phyloP scores from a whole-genome alignment of 2,888 invertebrate genomes.

The Bombylius discolor region DNA sequence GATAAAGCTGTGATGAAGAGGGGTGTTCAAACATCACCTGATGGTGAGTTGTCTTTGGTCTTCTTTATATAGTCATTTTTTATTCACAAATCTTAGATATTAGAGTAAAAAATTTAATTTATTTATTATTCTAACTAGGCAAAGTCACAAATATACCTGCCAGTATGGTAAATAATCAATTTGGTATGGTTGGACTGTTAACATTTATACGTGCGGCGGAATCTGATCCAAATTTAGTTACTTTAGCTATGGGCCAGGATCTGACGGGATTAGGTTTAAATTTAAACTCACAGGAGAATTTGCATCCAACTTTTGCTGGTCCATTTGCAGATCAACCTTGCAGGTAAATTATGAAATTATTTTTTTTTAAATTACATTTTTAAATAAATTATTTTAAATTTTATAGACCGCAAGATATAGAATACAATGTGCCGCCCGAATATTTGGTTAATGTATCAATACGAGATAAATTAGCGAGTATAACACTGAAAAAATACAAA shows the following conservation, averaged over 20 bases:
- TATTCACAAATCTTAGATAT: background rate
- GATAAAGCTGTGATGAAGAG: slow-evolving; percentile 46
- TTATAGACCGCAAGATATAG: slow-evolving; percentile 90
- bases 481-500: slow-evolving; percentile 93
- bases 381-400: background rate
- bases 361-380: background rate
- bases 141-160: slow-evolving; percentile 97
- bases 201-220: slow-evolving; percentile 97
- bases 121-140: slow-evolving; percentile 41
- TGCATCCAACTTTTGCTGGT: slow-evolving; percentile 97
- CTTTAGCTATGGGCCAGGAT: slow-evolving; percentile 94
- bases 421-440: slow-evolving; percentile 95
- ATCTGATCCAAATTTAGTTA: slow-evolving; percentile 91
- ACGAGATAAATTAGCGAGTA: slow-evolving; percentile 86
- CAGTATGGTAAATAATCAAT: slow-evolving; percentile 98
- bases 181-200: slow-evolving; percentile 96
- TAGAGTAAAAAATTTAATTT: background rate
- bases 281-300: slow-evolving; percentile 93
- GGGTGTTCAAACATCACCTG: slow-evolving; percentile 90
- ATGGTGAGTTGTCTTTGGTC: slow-evolving; percentile 46
- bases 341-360: slow-evolving; percentile 35
- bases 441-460: slow-evolving; percentile 96
- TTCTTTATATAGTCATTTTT: background rate
- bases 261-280: slow-evolving; percentile 95
- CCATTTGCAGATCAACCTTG: slow-evolving; percentile 98